Conservation (phyloP, 2,888 invertebrate genomes). For the Scaptomyza reducta region DNA sequence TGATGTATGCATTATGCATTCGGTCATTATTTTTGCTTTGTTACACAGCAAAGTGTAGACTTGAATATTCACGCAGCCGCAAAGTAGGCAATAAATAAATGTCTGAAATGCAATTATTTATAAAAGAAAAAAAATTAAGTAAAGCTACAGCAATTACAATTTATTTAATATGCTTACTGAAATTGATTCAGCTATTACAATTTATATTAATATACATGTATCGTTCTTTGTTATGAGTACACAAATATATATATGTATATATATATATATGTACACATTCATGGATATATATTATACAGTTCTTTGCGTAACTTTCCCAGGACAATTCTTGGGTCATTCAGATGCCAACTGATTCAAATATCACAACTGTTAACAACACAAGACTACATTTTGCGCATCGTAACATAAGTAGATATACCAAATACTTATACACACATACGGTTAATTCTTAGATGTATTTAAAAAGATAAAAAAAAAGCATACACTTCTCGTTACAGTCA, state of each 20-base stretch:
- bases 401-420: constrained; percentile 32
- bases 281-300: constrained; percentile 18
- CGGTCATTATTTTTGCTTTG: not conserved
- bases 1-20: not conserved
- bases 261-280: constrained; percentile 4
- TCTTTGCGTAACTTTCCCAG: constrained; percentile 26
- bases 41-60: not conserved
- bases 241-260: constrained; percentile 2
- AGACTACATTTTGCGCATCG: constrained; percentile 58
- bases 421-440: constrained; percentile 10
- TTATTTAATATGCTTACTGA: not conserved
- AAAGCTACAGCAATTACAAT: not conserved
- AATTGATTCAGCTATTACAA: constrained; percentile 2
- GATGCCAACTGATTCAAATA: constrained; percentile 56
- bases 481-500: constrained; percentile 3
- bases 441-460: constrained; percentile 5
- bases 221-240: constrained; percentile 6
- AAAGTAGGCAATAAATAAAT: constrained; percentile 1
- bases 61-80: not conserved
- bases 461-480: constrained; percentile 1
- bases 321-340: constrained; percentile 34
- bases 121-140: not conserved
- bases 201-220: constrained; percentile 6
- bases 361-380: constrained; percentile 72
- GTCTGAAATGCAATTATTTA: no score